Percentiles rank a stretch among this genome's conserved stretches.
Conservation (phyloP, 2,113 vertebrate genomes). For the Cichladusa arquata region DNA sequence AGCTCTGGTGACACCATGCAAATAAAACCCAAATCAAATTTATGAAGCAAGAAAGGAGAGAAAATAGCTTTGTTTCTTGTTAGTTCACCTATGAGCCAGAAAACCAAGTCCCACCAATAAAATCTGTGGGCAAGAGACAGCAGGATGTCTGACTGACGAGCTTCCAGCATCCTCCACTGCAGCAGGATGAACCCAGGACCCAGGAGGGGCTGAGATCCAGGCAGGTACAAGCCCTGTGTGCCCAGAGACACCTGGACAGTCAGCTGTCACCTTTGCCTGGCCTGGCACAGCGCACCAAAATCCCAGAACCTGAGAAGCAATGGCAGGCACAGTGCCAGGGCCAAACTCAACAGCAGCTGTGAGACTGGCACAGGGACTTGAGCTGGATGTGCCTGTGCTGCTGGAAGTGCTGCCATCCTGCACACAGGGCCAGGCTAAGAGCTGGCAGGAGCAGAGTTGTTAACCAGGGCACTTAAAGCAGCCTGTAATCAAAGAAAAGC, state of each 20-base stretch:
- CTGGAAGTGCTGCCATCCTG: neutral
- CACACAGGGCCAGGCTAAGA: neutral
- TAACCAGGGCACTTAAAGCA: neutral
- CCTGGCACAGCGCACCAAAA: neutral
- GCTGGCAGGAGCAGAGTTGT: neutral
- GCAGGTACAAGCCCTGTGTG: fast-evolving
- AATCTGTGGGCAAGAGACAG: neutral
- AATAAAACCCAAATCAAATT: neutral
- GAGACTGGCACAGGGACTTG: fast-evolving
- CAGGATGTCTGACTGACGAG: neutral
- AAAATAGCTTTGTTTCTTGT: neutral
- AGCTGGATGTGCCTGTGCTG: neutral
- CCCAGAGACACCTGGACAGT: neutral
- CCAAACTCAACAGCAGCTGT: neutral
- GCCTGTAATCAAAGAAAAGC: neutral
- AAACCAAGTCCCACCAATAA: neutral
- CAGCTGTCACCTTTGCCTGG: neutral
- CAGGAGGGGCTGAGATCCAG: neutral
- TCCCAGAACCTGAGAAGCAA: neutral
- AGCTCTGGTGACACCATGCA: neutral
- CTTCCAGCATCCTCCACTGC: neutral
- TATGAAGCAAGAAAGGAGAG: neutral
- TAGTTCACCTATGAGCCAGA: neutral
- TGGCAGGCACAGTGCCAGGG: fast-evolving
- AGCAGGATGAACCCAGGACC: neutral